phyloP scores from a whole-genome alignment of 1,140 invertebrate species.

The Calephelis virginiensis region DNA sequence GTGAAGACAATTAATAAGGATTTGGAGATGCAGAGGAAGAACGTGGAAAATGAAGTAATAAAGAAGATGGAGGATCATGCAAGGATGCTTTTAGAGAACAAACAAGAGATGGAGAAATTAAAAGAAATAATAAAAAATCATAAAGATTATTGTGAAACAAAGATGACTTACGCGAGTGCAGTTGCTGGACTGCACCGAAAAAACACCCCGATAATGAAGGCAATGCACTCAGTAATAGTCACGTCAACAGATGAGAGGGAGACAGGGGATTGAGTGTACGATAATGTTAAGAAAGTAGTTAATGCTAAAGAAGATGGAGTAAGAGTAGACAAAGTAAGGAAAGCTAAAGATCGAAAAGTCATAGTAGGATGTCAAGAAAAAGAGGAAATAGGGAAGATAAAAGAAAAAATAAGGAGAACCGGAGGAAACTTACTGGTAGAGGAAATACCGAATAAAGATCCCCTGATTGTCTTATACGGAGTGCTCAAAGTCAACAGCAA shows the following conservation, averaged over 20 bases:
- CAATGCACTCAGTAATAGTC: conserved; percentile 21
- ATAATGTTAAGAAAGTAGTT: conserved; percentile 19
- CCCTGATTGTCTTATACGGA: conserved; percentile 23
- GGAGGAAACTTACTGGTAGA: conserved; percentile 18
- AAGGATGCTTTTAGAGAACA: conserved; percentile 16
- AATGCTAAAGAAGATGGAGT: conserved; percentile 27
- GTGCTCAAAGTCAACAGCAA: conserved; percentile 22
- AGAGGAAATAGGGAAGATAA: conserved; percentile 24
- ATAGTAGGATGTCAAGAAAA: conserved; percentile 27
- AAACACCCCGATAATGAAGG: not conserved
- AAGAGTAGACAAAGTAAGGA: conserved; percentile 25
- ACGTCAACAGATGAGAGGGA: conserved; percentile 22
- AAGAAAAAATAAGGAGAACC: not conserved
- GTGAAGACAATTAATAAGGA: no score
- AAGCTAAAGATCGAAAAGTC: conserved; percentile 29
- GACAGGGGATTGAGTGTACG: conserved; percentile 24
- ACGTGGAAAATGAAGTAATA: not conserved
- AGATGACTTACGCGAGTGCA: conserved; percentile 4
- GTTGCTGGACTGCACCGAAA: not conserved
- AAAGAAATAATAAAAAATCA: conserved; percentile 1
- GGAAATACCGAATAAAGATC: conserved; percentile 32
- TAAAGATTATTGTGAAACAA: not conserved
- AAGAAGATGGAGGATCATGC: conserved; percentile 18
- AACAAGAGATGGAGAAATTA: conserved; percentile 21
- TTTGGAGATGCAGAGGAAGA: not conserved